A percentile compares a stretch with the other conserved stretches of the same genome.
Evolutionary conservation across 1,140 invertebrate genomes (phyloP).

Genomic region (Manduca sexta): DNA sequence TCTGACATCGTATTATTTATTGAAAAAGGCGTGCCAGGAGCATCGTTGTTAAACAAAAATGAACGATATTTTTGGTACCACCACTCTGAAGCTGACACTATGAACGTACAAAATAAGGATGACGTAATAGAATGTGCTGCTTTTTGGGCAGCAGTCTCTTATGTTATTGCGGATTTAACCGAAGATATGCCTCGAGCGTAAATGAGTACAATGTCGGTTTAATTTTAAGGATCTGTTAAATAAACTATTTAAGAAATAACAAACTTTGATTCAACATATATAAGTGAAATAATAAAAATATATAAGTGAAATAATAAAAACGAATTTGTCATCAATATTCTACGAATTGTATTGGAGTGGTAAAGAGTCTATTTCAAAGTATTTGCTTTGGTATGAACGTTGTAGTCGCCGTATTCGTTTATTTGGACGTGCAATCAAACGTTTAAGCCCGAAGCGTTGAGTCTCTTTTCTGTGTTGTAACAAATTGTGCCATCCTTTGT

Average conservation of each 20-base stretch:
- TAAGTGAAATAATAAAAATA: no score
- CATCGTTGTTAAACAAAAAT: constrained; percentile 77
- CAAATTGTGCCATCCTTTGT: constrained; percentile 4
- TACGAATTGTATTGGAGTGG: no score
- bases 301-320: neutral
- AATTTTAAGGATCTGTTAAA: no score
- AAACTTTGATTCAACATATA: neutral
- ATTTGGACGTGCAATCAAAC: constrained; percentile 8
- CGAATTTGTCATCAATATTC: neutral
- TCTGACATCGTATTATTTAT: constrained; percentile 80
- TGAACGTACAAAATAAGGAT: constrained; percentile 78
- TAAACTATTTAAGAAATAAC: no score
- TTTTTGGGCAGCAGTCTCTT: constrained; percentile 81
- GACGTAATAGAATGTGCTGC: constrained; percentile 79
- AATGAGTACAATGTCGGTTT: neutral
- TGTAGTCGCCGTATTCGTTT: neutral
- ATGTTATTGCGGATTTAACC: constrained; percentile 80
- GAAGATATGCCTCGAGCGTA: constrained; percentile 74
- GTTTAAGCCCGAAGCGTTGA: constrained; percentile 9
- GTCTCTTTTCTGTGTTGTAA: constrained; percentile 7
- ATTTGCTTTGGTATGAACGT: neutral
- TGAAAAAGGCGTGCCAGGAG: constrained; percentile 78
- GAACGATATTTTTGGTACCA: constrained; percentile 86
- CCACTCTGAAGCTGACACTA: constrained; percentile 83
- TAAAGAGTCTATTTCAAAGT: neutral